Evolutionary conservation across 2,888 invertebrate species (phyloP).

Genomic region (Pocota personata): DNA sequence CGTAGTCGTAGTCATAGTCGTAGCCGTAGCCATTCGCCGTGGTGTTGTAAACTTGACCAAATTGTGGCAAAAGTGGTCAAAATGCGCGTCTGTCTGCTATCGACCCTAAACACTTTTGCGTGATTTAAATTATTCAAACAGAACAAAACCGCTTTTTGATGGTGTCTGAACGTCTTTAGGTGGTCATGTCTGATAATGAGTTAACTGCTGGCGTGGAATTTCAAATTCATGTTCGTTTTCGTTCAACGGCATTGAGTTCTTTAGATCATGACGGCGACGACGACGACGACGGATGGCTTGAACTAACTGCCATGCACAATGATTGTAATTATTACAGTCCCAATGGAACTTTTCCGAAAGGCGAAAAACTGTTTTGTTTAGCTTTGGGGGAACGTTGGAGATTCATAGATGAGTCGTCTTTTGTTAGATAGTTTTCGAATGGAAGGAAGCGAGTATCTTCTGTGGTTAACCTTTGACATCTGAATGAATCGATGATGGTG

Average conservation of each 20-base stretch:
- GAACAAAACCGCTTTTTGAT: background rate
- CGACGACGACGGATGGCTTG: background rate
- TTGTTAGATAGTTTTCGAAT: background rate
- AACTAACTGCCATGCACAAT: background rate
- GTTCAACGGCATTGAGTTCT: conserved; percentile 8
- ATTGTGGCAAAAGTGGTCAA: conserved; percentile 1
- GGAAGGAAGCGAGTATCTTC: conserved; percentile 27
- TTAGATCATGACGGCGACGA: too few relatives aligned
- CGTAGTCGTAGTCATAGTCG: too few relatives aligned
- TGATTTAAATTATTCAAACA: conserved; percentile 56
- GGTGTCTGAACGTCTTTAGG: conserved; percentile 5
- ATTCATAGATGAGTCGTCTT: background rate
- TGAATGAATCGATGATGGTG: conserved; percentile 42
- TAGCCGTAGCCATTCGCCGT: background rate
- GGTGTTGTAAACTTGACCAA: conserved; percentile 14
- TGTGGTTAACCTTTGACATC: conserved; percentile 64
- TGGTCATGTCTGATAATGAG: conserved; percentile 32
- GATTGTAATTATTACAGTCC: background rate
- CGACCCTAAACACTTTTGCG: conserved; percentile 50
- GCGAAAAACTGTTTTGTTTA: background rate
- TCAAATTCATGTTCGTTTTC: conserved; percentile 9
- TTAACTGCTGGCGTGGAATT: conserved; percentile 9
- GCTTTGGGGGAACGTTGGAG: background rate
- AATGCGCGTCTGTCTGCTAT: background rate
- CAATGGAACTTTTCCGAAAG: background rate